Evolutionary conservation across 2,888 invertebrate species (phyloP).

Genomic region (Toxonevra muliebris): DNA sequence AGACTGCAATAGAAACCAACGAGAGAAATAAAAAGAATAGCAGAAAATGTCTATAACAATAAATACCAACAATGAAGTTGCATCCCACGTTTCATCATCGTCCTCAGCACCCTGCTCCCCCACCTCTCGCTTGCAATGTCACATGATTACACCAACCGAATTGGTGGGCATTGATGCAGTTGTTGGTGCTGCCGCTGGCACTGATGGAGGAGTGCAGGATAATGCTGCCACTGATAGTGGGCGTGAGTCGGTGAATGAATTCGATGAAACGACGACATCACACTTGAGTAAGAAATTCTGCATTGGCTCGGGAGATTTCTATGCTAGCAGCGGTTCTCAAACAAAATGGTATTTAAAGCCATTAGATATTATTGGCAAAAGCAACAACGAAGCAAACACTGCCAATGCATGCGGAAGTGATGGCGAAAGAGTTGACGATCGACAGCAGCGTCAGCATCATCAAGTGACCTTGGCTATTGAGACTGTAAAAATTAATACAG

Average conservation of each 20-base stretch:
- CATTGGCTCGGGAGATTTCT: slow-evolving; percentile 42
- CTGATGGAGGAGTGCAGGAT: slow-evolving; percentile 29
- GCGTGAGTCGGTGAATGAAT: slow-evolving; percentile 56
- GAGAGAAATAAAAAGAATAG: not conserved
- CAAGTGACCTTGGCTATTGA: slow-evolving; percentile 17
- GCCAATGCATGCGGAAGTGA: not conserved
- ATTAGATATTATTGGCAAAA: slow-evolving; percentile 33
- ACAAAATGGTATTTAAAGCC: slow-evolving; percentile 56
- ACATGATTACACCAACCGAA: not conserved
- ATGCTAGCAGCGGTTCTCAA: slow-evolving; percentile 48
- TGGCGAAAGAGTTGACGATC: not conserved
- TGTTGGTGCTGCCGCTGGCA: slow-evolving; percentile 3
- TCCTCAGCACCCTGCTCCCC: not conserved
- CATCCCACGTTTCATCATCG: not conserved
- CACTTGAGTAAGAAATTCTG: slow-evolving; percentile 39
- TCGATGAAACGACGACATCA: slow-evolving; percentile 39
- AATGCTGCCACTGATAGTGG: slow-evolving; percentile 52
- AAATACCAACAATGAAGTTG: slow-evolving; percentile 4
- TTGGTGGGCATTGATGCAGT: not conserved
- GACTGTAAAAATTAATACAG: slow-evolving; percentile 9
- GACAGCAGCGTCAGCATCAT: slow-evolving; percentile 1
- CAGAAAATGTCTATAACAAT: slow-evolving; percentile 48
- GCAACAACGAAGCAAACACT: not conserved
- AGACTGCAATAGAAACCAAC: slow-evolving; percentile 16
- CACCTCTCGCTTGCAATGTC: not conserved